Evolutionary conservation across 2,113 vertebrate species (phyloP).

Genomic region (Cromileptes altivelis): DNA sequence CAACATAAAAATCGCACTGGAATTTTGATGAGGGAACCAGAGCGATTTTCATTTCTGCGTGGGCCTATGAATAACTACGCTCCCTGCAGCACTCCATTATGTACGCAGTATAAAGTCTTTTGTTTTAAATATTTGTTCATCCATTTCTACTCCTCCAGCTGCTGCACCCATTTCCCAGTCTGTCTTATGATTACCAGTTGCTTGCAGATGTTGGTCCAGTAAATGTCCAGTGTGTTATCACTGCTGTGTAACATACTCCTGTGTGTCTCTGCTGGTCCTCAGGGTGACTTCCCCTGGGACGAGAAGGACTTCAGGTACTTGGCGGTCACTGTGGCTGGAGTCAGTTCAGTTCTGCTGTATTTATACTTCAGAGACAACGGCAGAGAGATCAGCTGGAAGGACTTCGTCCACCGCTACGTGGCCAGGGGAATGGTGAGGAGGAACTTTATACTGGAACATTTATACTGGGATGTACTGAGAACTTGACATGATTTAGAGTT

Average conservation of each 20-base stretch:
- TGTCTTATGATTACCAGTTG: not conserved
- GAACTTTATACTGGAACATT: not conserved
- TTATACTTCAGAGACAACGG: constrained; percentile 81
- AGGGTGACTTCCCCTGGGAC: constrained; percentile 88
- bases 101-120: not conserved
- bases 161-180: not conserved
- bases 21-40: no score
- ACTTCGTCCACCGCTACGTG: constrained; percentile 86
- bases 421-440: constrained; percentile 84
- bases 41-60: no score
- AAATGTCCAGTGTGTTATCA: no score
- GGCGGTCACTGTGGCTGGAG: constrained; percentile 62
- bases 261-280: constrained; percentile 6
- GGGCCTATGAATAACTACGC: no score
- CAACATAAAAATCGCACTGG: no score
- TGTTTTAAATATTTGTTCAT: not conserved
- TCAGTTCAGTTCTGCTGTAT: constrained; percentile 75
- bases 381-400: constrained; percentile 89
- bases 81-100: no score
- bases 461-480: not conserved
- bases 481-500: not conserved
- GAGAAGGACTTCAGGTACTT: constrained; percentile 85
- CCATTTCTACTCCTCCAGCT: not conserved
- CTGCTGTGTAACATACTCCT: not conserved
- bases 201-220: not conserved